A percentile compares a stretch with the other conserved stretches of the same genome.
phyloP scores from a whole-genome alignment of 2,797 vertebrate genomes.

The Sitta carolinensis region DNA sequence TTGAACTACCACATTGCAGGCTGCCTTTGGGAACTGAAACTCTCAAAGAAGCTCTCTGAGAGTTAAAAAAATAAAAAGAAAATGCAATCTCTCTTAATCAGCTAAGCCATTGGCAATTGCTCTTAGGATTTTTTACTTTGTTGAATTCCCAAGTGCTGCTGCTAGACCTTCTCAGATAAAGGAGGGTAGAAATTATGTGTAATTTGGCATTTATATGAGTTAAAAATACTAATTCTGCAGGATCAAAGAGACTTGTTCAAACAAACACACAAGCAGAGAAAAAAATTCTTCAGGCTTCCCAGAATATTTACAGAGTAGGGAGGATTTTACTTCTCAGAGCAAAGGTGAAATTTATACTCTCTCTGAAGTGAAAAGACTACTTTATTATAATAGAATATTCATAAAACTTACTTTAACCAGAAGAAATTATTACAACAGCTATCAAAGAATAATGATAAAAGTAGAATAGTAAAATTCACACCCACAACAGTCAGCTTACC shows the following conservation, averaged over 20 bases:
- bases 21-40: not conserved
- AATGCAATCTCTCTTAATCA: not conserved
- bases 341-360: not conserved
- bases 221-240: not conserved
- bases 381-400: not conserved
- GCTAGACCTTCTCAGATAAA: not conserved
- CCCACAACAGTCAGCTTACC: not conserved
- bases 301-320: not conserved
- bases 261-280: not conserved
- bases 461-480: not conserved
- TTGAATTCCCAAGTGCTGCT: not conserved
- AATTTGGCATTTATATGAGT: not conserved
- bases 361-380: not conserved
- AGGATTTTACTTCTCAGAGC: not conserved
- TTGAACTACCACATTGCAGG: not conserved
- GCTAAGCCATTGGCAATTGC: not conserved
- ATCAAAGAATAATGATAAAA: not conserved
- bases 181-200: not conserved
- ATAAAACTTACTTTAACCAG: not conserved
- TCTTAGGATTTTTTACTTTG: not conserved
- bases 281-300: not conserved
- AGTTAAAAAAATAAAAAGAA: not conserved
- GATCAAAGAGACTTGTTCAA: not conserved
- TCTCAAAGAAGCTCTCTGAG: not conserved
- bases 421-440: not conserved